Evolutionary conservation across 2,888 invertebrate species (phyloP).

Genomic region (Himalopsyche tibetana): DNA sequence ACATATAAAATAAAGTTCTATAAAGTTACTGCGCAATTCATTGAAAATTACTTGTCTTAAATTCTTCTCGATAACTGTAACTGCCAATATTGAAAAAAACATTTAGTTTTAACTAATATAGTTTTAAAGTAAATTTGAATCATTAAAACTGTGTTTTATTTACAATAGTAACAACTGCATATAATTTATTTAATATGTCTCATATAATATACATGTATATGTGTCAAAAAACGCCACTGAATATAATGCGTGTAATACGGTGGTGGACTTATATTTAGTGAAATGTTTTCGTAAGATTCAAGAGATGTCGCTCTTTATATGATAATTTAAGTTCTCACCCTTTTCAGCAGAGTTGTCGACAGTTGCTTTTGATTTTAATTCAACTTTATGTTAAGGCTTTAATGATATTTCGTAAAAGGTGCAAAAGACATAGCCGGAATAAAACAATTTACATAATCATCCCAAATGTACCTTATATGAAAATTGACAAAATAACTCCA

Average conservation of each 20-base stretch:
- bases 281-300: slow-evolving; percentile 58
- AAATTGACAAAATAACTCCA: slow-evolving; percentile 6
- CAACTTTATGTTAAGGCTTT: background rate
- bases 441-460: slow-evolving; percentile 15
- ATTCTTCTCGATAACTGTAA: too few relatives aligned
- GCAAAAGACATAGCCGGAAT: background rate
- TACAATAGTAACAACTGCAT: too few relatives aligned
- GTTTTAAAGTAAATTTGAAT: too few relatives aligned
- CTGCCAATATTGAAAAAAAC: too few relatives aligned
- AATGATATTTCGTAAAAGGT: slow-evolving; percentile 16
- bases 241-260: slow-evolving; percentile 31
- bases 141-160: too few relatives aligned
- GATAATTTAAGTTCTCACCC: slow-evolving; percentile 53
- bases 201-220: too few relatives aligned
- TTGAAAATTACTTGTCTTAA: too few relatives aligned
- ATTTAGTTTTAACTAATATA: too few relatives aligned
- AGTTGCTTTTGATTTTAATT: slow-evolving; percentile 34
- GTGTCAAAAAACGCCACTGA: slow-evolving; percentile 11
- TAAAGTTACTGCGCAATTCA: too few relatives aligned
- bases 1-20: too few relatives aligned
- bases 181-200: too few relatives aligned
- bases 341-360: slow-evolving; percentile 15
- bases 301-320: slow-evolving; percentile 56
- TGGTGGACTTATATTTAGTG: slow-evolving; percentile 50
- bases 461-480: background rate